Conservation (phyloP, 1,140 invertebrate species). For the Meteorus sp. region DNA sequence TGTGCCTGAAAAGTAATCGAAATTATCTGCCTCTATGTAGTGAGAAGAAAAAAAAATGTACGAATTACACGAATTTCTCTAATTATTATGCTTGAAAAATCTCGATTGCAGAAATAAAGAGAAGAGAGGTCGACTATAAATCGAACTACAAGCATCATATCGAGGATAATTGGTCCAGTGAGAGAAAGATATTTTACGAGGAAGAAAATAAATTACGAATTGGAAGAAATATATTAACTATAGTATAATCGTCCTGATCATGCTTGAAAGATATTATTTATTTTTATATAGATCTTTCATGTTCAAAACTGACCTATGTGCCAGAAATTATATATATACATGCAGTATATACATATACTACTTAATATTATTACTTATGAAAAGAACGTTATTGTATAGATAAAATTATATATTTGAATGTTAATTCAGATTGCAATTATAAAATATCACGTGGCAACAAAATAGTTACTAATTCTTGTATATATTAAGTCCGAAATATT, state of each 20-base stretch:
- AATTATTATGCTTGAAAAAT: constrained; percentile 4
- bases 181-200: constrained; percentile 1
- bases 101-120: constrained; percentile 22
- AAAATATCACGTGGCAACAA: constrained; percentile 9
- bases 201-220: constrained; percentile 1
- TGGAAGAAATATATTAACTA: constrained; percentile 14
- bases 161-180: constrained; percentile 1
- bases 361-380: constrained; percentile 30
- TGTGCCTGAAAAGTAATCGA: constrained; percentile 12
- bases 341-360: constrained; percentile 34
- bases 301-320: constrained; percentile 42
- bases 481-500: constrained; percentile 23
- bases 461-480: constrained; percentile 3
- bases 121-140: constrained; percentile 10
- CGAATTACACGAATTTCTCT: constrained; percentile 1
- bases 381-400: constrained; percentile 34
- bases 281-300: constrained; percentile 51
- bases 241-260: constrained; percentile 25
- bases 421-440: constrained; percentile 22
- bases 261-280: constrained; percentile 45
- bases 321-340: constrained; percentile 40
- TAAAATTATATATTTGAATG: constrained; percentile 22
- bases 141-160: not conserved
- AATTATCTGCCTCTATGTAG: too few relatives aligned
- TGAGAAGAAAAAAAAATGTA: not conserved